Percentiles rank a stretch among this genome's conserved stretches.
phyloP scores from a whole-genome alignment of 64 coral and sea anemone species.

The Montipora cactus region DNA sequence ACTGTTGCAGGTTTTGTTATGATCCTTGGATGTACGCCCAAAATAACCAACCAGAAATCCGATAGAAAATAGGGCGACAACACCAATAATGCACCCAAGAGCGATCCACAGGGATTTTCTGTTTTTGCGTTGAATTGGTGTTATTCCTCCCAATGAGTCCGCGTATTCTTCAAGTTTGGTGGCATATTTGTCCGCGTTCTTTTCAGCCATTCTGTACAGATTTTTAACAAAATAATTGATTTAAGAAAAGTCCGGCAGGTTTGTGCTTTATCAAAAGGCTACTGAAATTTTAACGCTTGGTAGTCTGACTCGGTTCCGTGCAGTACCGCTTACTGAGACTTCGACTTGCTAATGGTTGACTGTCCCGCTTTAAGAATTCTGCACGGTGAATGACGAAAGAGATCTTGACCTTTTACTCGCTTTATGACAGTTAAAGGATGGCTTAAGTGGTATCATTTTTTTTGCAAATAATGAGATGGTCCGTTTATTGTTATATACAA shows the following conservation, averaged over 20 bases:
- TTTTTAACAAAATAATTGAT: background rate
- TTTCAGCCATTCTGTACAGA: background rate
- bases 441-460: too few species aligned
- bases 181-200: background rate
- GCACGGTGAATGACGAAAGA: too few species aligned
- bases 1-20: background rate
- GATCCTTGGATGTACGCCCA: background rate
- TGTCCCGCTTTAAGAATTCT: too few species aligned
- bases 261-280: too few species aligned
- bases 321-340: too few species aligned
- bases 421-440: too few species aligned
- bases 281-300: too few species aligned
- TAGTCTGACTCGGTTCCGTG: too few species aligned
- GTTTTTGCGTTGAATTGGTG: background rate
- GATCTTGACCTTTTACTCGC: too few species aligned
- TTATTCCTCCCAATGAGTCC: slow-evolving; percentile 9
- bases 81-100: background rate
- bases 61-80: slow-evolving; percentile 42
- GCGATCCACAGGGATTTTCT: background rate
- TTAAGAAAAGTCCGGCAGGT: background rate
- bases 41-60: slow-evolving; percentile 70
- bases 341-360: too few species aligned
- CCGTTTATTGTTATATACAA: too few species aligned
- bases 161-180: background rate
- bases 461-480: too few species aligned